Evolutionary conservation across 2,113 vertebrate genomes (phyloP).

Genomic region (Turnix velox): DNA sequence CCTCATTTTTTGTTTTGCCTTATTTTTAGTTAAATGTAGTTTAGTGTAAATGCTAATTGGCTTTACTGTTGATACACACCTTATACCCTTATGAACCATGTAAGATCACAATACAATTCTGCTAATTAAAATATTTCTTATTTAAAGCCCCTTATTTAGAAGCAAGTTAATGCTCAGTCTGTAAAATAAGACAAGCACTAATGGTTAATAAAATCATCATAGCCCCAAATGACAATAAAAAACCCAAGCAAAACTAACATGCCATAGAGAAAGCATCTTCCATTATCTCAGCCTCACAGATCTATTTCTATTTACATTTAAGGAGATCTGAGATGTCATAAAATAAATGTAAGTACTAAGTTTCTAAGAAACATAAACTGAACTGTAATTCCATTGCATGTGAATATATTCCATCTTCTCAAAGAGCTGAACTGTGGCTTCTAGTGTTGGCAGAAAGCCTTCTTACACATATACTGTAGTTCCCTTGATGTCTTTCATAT

Average conservation of each 20-base stretch:
- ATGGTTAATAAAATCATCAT: not conserved
- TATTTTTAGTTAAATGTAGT: not conserved
- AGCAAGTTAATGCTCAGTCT: not conserved
- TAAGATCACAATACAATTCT: not conserved
- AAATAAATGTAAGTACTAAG: conserved; percentile 27
- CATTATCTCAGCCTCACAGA: not conserved
- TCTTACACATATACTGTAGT: conserved; percentile 12
- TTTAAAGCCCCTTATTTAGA: not conserved
- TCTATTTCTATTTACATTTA: conserved; percentile 46
- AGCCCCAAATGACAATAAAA: not conserved
- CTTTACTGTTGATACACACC: not conserved
- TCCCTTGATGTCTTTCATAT: conserved; percentile 49
- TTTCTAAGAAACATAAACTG: conserved; percentile 41
- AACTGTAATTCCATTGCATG: conserved; percentile 15
- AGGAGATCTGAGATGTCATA: not conserved
- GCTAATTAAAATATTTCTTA: not conserved
- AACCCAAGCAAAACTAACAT: not conserved
- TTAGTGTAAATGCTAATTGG: not conserved
- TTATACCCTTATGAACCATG: not conserved
- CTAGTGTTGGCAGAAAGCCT: conserved; percentile 42
- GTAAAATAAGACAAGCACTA: not conserved
- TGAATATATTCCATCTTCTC: not conserved
- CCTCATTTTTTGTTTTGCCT: not conserved
- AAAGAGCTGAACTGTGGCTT: conserved; percentile 34
- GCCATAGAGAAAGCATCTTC: not conserved